Percentiles rank a stretch among this genome's conserved stretches.
phyloP scores from a whole-genome alignment of 2,797 vertebrate species.

The Lates japonicus region DNA sequence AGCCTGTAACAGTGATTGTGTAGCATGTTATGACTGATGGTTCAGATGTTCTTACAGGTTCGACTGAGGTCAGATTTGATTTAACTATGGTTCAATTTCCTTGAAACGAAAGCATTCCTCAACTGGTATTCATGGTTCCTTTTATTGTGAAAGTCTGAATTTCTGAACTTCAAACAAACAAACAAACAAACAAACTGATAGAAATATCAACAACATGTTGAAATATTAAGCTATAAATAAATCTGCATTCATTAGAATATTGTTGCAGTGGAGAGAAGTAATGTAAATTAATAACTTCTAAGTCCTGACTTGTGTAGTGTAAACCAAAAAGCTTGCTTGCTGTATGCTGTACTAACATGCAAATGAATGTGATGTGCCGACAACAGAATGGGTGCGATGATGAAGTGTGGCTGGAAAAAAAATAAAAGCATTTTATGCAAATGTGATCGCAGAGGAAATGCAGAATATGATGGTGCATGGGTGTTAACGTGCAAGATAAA shows the following conservation, averaged over 20 bases:
- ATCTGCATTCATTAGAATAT: too few species aligned
- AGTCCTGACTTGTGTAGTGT: neutral
- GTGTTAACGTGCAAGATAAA: neutral
- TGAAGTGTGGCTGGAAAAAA: neutral
- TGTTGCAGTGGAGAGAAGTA: too few species aligned
- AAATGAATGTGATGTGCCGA: neutral
- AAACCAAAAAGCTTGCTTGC: neutral
- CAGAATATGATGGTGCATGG: neutral
- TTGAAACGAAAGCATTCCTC: neutral
- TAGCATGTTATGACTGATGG: neutral
- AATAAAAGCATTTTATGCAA: neutral
- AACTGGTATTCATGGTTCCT: neutral
- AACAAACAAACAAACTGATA: neutral
- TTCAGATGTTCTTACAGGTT: too few species aligned
- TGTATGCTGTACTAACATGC: neutral
- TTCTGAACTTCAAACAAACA: neutral
- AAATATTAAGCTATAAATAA: neutral
- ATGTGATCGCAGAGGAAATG: neutral
- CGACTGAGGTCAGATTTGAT: too few species aligned
- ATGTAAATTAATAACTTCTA: neutral
- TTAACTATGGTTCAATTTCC: neutral
- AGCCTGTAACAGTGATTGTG: conserved; percentile 2
- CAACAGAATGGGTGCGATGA: neutral
- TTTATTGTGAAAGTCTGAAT: neutral
- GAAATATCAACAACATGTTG: neutral